These are phyloP conservation scores for Hydrotaea cyrtoneurina DNA, from an alignment of 2,888 invertebrate species.

Conservation along the genomic window DNA sequence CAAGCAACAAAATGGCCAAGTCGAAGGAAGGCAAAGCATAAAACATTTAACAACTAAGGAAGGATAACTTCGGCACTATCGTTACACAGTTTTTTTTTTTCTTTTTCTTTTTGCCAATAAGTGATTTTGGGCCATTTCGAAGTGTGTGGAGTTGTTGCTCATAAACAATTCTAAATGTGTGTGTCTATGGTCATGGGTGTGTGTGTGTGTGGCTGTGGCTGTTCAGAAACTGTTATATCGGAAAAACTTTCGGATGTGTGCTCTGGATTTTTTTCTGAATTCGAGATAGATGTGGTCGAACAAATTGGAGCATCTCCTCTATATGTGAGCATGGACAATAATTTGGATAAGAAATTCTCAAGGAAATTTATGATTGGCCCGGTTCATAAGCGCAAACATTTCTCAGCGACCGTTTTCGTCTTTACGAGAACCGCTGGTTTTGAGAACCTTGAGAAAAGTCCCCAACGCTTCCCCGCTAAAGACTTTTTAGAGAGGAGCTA, in stretches of 20 bases:
- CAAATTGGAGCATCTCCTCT: no score
- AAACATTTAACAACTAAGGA: background rate
- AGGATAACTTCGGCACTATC: background rate
- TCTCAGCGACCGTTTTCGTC: no score
- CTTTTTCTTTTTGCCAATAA: slow-evolving; percentile 20
- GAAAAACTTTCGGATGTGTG: background rate
- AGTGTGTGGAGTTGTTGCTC: background rate
- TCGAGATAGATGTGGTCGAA: background rate
- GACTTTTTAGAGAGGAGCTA: no score
- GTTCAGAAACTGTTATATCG: background rate
- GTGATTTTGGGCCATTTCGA: background rate
- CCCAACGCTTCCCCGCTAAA: no score
- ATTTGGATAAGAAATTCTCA: no score
- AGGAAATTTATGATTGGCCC: no score
- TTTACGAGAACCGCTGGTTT: no score
- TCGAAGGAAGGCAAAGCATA: background rate
- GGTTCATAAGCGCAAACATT: no score
- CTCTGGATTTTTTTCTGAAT: background rate
- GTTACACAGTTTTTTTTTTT: slow-evolving; percentile 4
- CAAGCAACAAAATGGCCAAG: background rate
- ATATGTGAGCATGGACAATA: no score
- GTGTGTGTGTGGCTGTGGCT: background rate
- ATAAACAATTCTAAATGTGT: slow-evolving; percentile 7
- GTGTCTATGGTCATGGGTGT: background rate
- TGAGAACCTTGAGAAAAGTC: no score